Base-by-base conservation (phyloP, 2,888 invertebrate genomes). In the Plebejus anna region DNA sequence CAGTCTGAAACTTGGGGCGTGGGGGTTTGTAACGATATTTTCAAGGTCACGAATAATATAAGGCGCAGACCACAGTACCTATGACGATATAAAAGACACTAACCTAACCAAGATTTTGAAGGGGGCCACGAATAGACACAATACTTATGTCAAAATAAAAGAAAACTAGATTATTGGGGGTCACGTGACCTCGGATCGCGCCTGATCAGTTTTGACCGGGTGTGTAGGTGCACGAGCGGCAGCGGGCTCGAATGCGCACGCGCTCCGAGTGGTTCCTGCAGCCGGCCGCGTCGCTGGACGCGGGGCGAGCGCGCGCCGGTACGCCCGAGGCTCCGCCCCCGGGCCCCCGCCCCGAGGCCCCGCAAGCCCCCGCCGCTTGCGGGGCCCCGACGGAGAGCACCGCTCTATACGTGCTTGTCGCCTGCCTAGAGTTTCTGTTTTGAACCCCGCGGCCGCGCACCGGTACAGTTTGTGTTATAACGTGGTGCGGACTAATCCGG, bases 221-320 rank as follows among this genome's bases (percentile, higher is more conserved):
- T 88, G 87, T 88, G 88, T 94, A 98, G 97, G 98, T 98, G 84
- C 98, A 98, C 94, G 98, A 98, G 94, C 96, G 98, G 88, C 99
- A 99, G 95, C 97, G 98, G 81, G 98, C 98, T 88, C 96, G 99
- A 83, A 98, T 99, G 98, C 96, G 98, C 89, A 98, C 98, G 82
- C 96, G 99, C 83, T 98, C 98, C 79, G 98, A 99, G 94, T 99
- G 99, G 99, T 99, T 98, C 95, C 96, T 98, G 90, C 96, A 96
- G 85, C 96, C 96, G 78, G 95, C 95, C 81, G 95, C 95, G 79
- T 90, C 94, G 86, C 87, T 92, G 90, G 93, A 93, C 86, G 89
- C 87, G 83, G 84, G 87, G 82, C 89, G 91, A 80, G 80, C 89
- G 81, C 91, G 92, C 86, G 87, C 90, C 88, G 91, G 91, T 89